Conservation (phyloP, 92 coral and sea anemone species). For the Paragorgia papillata region DNA sequence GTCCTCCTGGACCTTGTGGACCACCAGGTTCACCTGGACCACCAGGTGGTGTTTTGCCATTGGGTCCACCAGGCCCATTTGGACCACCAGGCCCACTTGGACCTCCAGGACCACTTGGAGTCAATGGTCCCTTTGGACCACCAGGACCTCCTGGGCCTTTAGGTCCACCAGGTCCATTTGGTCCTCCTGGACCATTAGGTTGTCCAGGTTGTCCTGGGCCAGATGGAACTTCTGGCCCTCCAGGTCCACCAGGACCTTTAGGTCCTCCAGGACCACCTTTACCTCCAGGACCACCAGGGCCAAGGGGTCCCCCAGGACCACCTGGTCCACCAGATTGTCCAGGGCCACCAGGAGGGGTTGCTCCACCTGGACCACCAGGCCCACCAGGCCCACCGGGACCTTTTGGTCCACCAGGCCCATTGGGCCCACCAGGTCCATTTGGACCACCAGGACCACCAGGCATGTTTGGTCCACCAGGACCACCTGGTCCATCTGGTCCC, state of each 20-base stretch:
- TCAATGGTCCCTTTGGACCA: slow-evolving; percentile 31
- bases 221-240: slow-evolving; percentile 37
- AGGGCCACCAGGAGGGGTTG: slow-evolving; percentile 49
- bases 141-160: slow-evolving; percentile 36
- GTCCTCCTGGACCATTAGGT: slow-evolving; percentile 52
- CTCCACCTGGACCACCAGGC: slow-evolving; percentile 62
- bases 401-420: slow-evolving; percentile 40
- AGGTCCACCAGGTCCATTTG: slow-evolving; percentile 66
- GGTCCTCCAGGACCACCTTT: slow-evolving; percentile 56
- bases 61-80: slow-evolving; percentile 52
- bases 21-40: slow-evolving; percentile 77
- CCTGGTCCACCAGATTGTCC: slow-evolving; percentile 29
- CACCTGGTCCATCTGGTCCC: slow-evolving; percentile 60
- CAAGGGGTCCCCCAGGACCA: slow-evolving; percentile 47
- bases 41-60: slow-evolving; percentile 61
- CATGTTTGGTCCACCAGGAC: slow-evolving; percentile 68
- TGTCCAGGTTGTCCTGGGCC: slow-evolving; percentile 45
- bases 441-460: slow-evolving; percentile 59
- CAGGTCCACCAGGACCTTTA: background rate
- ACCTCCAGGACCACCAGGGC: slow-evolving; percentile 53
- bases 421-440: slow-evolving; percentile 6
- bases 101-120: slow-evolving; percentile 27
- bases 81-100: slow-evolving; percentile 36
- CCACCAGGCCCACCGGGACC: slow-evolving; percentile 16
- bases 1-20: slow-evolving; percentile 55